Evolutionary conservation across 2,888 invertebrate genomes (phyloP), one percentile per base, ranked within the genome.

Genomic region (Gymnoscelis rufifasciata): DNA sequence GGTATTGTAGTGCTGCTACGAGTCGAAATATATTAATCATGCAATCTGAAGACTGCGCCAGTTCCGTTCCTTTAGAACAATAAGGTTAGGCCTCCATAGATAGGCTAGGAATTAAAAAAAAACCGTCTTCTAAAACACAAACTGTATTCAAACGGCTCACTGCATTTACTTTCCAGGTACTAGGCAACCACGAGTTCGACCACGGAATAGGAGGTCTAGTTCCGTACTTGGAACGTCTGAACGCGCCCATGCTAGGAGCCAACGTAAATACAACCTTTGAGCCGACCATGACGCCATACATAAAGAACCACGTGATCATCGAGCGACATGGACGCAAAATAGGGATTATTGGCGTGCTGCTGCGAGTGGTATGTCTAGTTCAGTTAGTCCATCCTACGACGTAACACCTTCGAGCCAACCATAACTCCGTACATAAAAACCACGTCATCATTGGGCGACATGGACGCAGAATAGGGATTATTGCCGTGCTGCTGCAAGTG

Each of bases 131-230:
- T n/a, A n/a, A n/a, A n/a, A n/a, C n/a, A n/a, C n/a, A n/a, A n/a
- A n/a, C n/a, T n/a, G n/a, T n/a, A n/a, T n/a, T n/a, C n/a, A n/a
- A n/a, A n/a, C n/a, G n/a, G n/a, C n/a, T n/a, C n/a, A n/a, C n/a
- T 19, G 2, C 26, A 12, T 24, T 24, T 27, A n/a, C 26, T 6
- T 30, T 13, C 3, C 68, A 96, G 95, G 93, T 94, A 0, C 71
- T 96, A 6, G 96, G 96, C 0, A 96, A 96, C 74, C 96, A 97
- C 63, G 96, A 96, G 72, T 96, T 97, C 64, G 96, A 96, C 68
- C 90, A 93, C 60, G 92, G 91, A 1, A 82, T 95, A 1, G 90
- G 79, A 6, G 95, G 94, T 0, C 74, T 95, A 0, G 89, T 92
- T 0, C 94, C 94, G 0, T 95, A 94, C 71, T 67, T 96, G 29